Evolutionary conservation across 2,797 vertebrate genomes (phyloP).

Genomic region (Cetoscarus ocellatus): DNA sequence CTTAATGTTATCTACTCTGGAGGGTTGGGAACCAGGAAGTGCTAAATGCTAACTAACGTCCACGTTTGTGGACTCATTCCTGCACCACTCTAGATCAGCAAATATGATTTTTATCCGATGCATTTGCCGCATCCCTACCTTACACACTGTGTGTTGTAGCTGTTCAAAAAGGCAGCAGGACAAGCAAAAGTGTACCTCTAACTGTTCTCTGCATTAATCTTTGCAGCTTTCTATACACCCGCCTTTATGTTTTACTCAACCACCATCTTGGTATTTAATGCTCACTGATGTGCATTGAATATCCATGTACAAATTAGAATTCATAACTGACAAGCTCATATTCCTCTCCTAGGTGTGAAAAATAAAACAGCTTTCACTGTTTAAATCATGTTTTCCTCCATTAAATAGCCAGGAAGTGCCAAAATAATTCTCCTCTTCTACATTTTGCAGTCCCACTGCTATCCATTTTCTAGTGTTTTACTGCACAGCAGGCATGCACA

Average conservation of each 20-base stretch:
- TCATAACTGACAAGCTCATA: slow-evolving; percentile 1
- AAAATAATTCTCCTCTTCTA: slow-evolving; percentile 30
- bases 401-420: slow-evolving; percentile 16
- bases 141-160: not conserved
- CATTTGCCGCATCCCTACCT: not conserved
- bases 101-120: too few species aligned
- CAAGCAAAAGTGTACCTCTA: not conserved
- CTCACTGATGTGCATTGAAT: not conserved
- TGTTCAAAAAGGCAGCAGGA: slow-evolving; percentile 7
- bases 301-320: not conserved
- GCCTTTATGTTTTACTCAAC: not conserved
- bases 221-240: too few species aligned
- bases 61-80: too few species aligned
- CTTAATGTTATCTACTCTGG: too few species aligned
- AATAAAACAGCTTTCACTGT: slow-evolving; percentile 16
- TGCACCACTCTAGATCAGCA: too few species aligned
- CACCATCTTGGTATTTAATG: not conserved
- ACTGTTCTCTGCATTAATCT: slow-evolving; percentile 5
- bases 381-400: slow-evolving; percentile 25
- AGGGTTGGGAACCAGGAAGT: too few species aligned
- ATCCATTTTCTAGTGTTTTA: slow-evolving; percentile 63
- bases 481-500: slow-evolving; percentile 62
- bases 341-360: not conserved
- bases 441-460: slow-evolving; percentile 46
- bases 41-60: too few species aligned